Base-by-base conservation (phyloP, 2,888 invertebrate genomes). In the Nomada ferruginata region DNA sequence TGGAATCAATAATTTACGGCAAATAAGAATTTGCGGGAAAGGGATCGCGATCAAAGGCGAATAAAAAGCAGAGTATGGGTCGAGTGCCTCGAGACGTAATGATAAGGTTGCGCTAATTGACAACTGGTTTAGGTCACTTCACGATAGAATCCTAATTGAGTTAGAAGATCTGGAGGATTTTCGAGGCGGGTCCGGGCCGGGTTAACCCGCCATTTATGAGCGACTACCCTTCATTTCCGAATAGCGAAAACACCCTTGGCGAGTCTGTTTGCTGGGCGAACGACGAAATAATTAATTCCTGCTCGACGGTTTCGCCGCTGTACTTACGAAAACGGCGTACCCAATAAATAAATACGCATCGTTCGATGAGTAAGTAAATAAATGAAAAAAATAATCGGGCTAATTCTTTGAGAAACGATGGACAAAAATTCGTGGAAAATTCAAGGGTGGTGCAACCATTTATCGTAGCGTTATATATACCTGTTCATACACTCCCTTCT, bases 171-270 rank as follows among this genome's bases (percentile, higher is more conserved):
- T 81, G 26, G 79, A 79, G 83, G 81, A 85, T 82, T 79, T 81
- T 76, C 79, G 84, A 79, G 79, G 89, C 85, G 85, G 65, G 70
- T 26, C 85, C 71, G 68, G 79, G 76, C 65, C 79, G 77, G 60
- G 82, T 84, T 88, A 85, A 87, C 85, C 90, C 84, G 78, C 76
- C 85, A 88, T 86, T 89, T 89, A 90, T 68, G 59, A 76, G 64
- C 84, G 82, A 23, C 23, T 1, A 85, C 84, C 89, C 83, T 85
- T 87, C 81, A 84, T 89, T 89, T 87, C 36, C 69, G 59, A 52
- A 77, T 42, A 72, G 60, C 23, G 66, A 76, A 20, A 71, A 60
- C 75, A 79, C 84, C 74, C 85, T 85, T 74, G 60, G 47, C 50
- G 59, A 47, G 20, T 66, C 82, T 86, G 79, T 85, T 89, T 86